These are phyloP conservation scores for Suncus etruscus DNA, from an alignment of 2,113 vertebrate species.

Conservation along the genomic window DNA sequence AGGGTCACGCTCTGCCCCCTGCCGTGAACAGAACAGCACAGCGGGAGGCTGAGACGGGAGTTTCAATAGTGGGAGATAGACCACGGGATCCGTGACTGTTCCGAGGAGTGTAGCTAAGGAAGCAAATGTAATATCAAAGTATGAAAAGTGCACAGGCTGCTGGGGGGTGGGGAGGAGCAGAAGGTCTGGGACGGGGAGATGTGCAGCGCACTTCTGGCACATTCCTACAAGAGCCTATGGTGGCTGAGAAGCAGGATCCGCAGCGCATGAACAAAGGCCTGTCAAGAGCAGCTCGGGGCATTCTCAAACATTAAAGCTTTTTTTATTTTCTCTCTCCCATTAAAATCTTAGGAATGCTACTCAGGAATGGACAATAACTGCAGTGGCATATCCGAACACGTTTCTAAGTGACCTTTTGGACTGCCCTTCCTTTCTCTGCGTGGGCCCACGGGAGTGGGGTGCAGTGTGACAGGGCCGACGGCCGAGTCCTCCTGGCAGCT, in stretches of 20 bases:
- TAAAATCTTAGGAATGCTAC: conserved; percentile 79
- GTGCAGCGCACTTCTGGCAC: conserved; percentile 77
- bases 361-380: conserved; percentile 74
- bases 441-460: conserved; percentile 85
- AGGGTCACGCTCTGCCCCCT: conserved; percentile 81
- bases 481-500: conserved; percentile 89
- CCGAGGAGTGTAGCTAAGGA: conserved; percentile 89
- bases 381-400: conserved; percentile 79
- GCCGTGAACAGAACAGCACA: conserved; percentile 81
- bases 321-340: conserved; percentile 78
- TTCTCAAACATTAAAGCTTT: conserved; percentile 84
- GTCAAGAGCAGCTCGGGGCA: conserved; percentile 86
- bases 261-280: conserved; percentile 90
- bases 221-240: conserved; percentile 75
- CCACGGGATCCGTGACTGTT: conserved; percentile 88
- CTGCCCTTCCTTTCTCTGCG: conserved; percentile 88
- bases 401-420: conserved; percentile 79
- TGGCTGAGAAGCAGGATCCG: conserved; percentile 85
- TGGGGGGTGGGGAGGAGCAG: conserved; percentile 82
- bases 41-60: conserved; percentile 53
- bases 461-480: conserved; percentile 87
- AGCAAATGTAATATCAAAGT: conserved; percentile 90
- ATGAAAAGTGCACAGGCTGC: conserved; percentile 97
- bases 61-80: conserved; percentile 85
- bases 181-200: conserved; percentile 81